Base-by-base conservation (phyloP, 2,113 vertebrate genomes). In the Ploceus nigricollis region DNA sequence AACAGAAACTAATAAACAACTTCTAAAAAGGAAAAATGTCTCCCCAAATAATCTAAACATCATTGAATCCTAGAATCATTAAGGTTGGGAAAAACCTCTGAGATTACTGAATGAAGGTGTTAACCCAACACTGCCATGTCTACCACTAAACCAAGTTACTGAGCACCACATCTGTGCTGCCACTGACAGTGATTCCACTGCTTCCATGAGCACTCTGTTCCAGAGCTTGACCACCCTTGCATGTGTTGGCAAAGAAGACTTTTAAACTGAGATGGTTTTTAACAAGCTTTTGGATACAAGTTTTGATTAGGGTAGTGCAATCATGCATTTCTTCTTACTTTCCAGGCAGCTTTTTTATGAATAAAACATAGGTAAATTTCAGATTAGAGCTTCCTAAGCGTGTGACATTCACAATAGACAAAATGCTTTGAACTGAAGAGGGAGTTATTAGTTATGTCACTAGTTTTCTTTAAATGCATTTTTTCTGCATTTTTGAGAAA, bases 401-500 rank as follows among this genome's bases (percentile, higher is more conserved):
- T 63, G 10, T 66, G 54, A 56, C 65, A 64, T 75, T 79, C 31
- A 35, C n/a, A 56, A 16, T 6, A 93, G 57, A 22, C 4, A 20
- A 39, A 95, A 61, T 54, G 23, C 14, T 69, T 84, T 82, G 57
- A 91, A 58, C 57, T 71, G 18, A 86, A 60, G n/a, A 88, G 7
- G 17, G 7, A 51, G 39, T 82, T 86, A 28, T 9, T 77, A 82
- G 30, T 83, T 91, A 53, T 39, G 58, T 50, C 25, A 20, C 13
- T 84, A 35, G 31, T 54, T 33, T 71, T 79, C 56, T 90, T 65
- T 48, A 80, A 76, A 87, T 85, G 75, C 33, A 63, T 53, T 75
- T 90, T 89, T 92, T 70, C 83, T 81, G 56, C 47, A n/a, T 80
- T 91, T 90, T 87, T 93, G 39, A 64, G 66, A 31, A 92, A 60